Percentiles rank a stretch among this genome's conserved stretches.
Conservation (phyloP, 1,140 invertebrate species). For the Arctopsyche grandis region DNA sequence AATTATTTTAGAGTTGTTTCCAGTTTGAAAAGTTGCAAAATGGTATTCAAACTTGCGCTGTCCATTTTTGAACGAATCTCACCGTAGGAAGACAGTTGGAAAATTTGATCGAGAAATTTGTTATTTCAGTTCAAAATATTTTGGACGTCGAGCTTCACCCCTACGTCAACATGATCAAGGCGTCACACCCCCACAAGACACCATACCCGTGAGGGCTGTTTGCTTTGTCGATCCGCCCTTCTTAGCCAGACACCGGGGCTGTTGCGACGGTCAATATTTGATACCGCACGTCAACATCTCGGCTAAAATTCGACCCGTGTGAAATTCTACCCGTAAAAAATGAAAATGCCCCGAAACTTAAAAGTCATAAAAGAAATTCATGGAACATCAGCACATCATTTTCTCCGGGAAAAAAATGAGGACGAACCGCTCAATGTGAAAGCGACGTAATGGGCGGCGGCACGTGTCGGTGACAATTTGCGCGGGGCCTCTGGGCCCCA, state of each 20-base stretch:
- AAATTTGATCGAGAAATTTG: not conserved
- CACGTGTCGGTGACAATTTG: conserved; percentile 41
- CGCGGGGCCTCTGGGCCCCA: not conserved
- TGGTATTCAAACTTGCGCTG: no score
- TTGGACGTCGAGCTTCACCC: not conserved
- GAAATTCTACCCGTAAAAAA: not conserved
- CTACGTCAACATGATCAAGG: not conserved
- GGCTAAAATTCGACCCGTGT: not conserved
- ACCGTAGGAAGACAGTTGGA: no score
- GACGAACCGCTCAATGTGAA: not conserved
- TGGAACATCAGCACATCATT: no score
- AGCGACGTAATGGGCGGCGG: not conserved
- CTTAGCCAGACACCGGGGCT: not conserved
- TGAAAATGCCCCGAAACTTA: no score
- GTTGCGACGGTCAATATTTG: conserved; percentile 20
- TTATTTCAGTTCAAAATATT: no score
- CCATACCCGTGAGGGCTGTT: conserved; percentile 11
- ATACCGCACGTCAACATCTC: not conserved
- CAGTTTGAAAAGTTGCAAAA: no score
- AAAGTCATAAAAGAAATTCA: no score
- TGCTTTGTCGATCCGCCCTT: conserved; percentile 10
- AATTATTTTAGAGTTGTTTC: no score
- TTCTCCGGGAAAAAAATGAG: no score
- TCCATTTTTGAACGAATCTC: not conserved
- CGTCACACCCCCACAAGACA: not conserved